Base-by-base conservation (phyloP, 2,113 vertebrate genomes). In the Aegotheles bennettii region DNA sequence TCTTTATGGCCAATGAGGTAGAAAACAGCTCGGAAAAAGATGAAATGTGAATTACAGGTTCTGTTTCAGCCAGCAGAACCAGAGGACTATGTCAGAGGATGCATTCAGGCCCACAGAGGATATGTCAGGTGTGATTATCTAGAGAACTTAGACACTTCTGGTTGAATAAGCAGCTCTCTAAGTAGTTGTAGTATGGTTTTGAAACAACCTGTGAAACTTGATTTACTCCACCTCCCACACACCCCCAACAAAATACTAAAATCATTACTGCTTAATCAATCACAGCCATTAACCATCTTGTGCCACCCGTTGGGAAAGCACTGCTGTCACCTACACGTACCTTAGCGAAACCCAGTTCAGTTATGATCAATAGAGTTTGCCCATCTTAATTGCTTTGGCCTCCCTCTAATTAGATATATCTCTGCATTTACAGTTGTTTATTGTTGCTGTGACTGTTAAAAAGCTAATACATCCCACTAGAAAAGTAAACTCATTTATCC, bases 111-210 rank as follows among this genome's bases (percentile, higher is more conserved):
- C 31, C 73, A 61, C 33, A 28, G 73, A 68, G 23, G 47, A 29
- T 5, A 43, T 2, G 25, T 31, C 56, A 76, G 14, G 13, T 0
- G 0, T n/a, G 26, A 0, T n/a, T 3, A n/a, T 6, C 73, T 50
- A 38, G 15, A 45, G 31, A 92, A 79, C 36, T 43, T 18, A 13
- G 50, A 6, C 16, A 23, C 23, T 79, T 50, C 31, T 33, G 31
- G 20, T 9, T 60, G 53, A 84, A 60, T 25, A 82, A 75, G 60
- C 15, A 71, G 19, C n/a, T 63, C 74, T 65, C 28, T 12, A 33
- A 56, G 38, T 12, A 42, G 24, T 7, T 79, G 26, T 2, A 40
- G 10, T 3, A 50, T 2, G 9, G 24, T 61, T 86, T 87, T 38
- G 25, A 74, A 10, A 61, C 75, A 31, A 15, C 28, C 48, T 53